Conservation (phyloP, 2,888 invertebrate species). For the Leptopilina syphax region DNA sequence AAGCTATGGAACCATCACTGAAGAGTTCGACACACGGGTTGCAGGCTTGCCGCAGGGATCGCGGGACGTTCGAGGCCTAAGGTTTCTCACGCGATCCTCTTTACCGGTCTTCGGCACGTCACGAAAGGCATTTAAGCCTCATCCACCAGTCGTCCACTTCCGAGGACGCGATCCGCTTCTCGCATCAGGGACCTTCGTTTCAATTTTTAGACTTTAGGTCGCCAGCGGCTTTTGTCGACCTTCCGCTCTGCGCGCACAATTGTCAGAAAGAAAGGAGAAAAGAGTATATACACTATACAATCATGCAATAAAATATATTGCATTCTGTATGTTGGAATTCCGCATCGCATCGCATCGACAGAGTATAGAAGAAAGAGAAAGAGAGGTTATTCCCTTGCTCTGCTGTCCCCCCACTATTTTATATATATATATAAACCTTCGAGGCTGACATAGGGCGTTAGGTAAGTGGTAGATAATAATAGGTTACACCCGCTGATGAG, state of each 20-base stretch:
- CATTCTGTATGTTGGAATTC: conserved; percentile 53
- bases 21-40: conserved; percentile 42
- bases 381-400: conserved; percentile 43
- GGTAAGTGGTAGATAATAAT: conserved; percentile 77
- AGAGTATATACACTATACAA: neutral
- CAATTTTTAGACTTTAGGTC: conserved; percentile 46
- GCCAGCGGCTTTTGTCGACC: conserved; percentile 30
- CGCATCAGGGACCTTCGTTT: conserved; percentile 33
- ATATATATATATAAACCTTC: conserved; percentile 55
- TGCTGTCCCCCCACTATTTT: conserved; percentile 56
- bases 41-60: conserved; percentile 50
- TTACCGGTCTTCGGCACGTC: conserved; percentile 55
- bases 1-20: conserved; percentile 40
- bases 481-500: conserved; percentile 76
- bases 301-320: conserved; percentile 9
- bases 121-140: conserved; percentile 54
- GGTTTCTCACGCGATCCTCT: conserved; percentile 64
- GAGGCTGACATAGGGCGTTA: conserved; percentile 73
- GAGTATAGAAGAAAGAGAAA: too few species aligned
- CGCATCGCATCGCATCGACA: conserved; percentile 49
- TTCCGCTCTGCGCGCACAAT: neutral
- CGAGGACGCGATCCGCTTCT: conserved; percentile 44
- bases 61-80: conserved; percentile 48
- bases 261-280: neutral
- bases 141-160: conserved; percentile 49